Conservation (phyloP, 2,113 vertebrate species). For the Takifugu bimaculatus region DNA sequence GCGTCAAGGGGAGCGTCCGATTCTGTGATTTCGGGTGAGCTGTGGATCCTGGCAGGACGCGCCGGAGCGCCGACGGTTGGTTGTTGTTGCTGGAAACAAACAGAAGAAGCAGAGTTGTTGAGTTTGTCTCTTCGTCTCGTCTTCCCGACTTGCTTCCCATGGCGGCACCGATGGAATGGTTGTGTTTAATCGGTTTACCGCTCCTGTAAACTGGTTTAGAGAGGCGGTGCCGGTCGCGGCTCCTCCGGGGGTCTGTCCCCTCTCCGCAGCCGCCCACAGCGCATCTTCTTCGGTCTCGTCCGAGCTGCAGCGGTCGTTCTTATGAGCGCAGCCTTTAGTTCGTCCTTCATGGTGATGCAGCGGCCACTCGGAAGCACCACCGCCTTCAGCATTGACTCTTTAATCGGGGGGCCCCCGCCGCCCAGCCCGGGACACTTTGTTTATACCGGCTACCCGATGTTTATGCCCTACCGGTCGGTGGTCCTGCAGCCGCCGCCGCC, state of each 20-base stretch:
- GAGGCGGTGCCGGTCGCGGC: slow-evolving; percentile 16
- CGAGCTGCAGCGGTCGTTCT: slow-evolving; percentile 53
- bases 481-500: slow-evolving; percentile 90
- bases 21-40: neutral
- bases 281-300: slow-evolving; percentile 17
- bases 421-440: slow-evolving; percentile 89
- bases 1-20: slow-evolving; percentile 8
- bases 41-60: slow-evolving; percentile 14
- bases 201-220: slow-evolving; percentile 18
- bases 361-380: slow-evolving; percentile 90
- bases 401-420: slow-evolving; percentile 89
- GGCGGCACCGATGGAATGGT: slow-evolving; percentile 34
- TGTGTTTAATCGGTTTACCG: slow-evolving; percentile 37
- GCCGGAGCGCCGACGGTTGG: neutral
- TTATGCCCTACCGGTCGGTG: slow-evolving; percentile 93
- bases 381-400: slow-evolving; percentile 95
- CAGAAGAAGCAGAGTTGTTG: neutral
- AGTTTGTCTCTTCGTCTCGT: neutral
- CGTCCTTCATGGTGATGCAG: slow-evolving; percentile 94
- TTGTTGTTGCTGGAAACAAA: neutral
- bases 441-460: slow-evolving; percentile 94
- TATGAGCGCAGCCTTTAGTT: slow-evolving; percentile 86
- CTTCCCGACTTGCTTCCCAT: neutral
- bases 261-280: slow-evolving; percentile 6
- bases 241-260: slow-evolving; percentile 10